Conservation (phyloP, 2,888 invertebrate genomes). For the Thymelicus acteon region DNA sequence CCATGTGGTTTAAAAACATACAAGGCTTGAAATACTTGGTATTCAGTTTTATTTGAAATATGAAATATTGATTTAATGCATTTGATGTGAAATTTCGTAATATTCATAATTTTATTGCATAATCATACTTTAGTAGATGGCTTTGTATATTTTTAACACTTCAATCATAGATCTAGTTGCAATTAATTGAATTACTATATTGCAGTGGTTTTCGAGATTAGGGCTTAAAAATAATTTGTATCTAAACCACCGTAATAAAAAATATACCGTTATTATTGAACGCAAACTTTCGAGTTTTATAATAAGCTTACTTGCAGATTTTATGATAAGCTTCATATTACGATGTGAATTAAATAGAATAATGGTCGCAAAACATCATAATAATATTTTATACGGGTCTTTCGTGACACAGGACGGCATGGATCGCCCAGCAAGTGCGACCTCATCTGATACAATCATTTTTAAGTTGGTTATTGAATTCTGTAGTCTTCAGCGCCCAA, state of each 20-base stretch:
- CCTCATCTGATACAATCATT: too few relatives aligned
- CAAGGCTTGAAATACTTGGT: conserved; percentile 20
- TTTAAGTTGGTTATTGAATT: too few relatives aligned
- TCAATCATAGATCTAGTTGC: conserved; percentile 6
- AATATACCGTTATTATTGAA: background rate
- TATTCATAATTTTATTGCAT: conserved; percentile 3
- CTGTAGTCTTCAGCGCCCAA: too few relatives aligned
- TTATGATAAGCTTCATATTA: background rate
- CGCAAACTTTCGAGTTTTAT: background rate
- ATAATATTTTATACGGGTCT: too few relatives aligned
- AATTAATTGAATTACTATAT: background rate
- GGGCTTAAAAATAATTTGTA: conserved; percentile 18
- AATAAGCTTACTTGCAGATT: background rate
- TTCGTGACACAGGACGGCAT: too few relatives aligned
- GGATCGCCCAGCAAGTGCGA: too few relatives aligned
- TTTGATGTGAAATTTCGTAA: background rate
- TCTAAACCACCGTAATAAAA: conserved; percentile 19
- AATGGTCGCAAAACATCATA: too few relatives aligned
- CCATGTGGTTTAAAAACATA: conserved; percentile 22
- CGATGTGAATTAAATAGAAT: too few relatives aligned
- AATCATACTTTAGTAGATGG: conserved; percentile 12
- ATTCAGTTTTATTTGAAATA: background rate
- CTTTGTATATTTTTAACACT: conserved; percentile 28
- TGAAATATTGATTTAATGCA: background rate
- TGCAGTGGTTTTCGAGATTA: conserved; percentile 22